Evolutionary conservation across 2,888 invertebrate species (phyloP).

Genomic region (Rhaphigaster nebulosa): DNA sequence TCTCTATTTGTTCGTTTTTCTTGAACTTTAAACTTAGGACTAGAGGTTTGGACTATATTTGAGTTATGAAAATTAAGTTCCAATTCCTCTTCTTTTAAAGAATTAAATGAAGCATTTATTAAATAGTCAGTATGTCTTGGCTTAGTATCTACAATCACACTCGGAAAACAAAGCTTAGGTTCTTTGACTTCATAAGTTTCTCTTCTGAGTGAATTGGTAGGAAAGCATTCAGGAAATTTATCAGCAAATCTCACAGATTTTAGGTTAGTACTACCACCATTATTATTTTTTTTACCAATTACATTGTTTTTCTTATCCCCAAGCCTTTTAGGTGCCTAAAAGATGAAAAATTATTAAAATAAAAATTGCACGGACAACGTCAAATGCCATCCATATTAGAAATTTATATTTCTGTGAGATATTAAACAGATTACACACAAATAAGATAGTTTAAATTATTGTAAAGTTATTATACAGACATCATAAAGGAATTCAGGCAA

Average conservation of each 20-base stretch:
- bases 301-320: neutral
- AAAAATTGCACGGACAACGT: neutral
- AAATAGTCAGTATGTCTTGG: neutral
- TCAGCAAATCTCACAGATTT: constrained; percentile 29
- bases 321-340: neutral
- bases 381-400: neutral
- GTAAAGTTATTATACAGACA: neutral
- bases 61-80: neutral
- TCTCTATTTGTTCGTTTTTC: constrained; percentile 20
- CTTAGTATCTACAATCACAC: neutral
- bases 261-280: neutral
- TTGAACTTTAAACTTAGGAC: constrained; percentile 30
- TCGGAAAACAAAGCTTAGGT: constrained; percentile 30
- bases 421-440: neutral
- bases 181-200: constrained; percentile 55
- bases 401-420: neutral
- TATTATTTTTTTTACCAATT: neutral
- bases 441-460: neutral
- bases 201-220: constrained; percentile 38
- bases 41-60: neutral
- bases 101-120: neutral
- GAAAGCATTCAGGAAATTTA: constrained; percentile 18
- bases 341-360: neutral
- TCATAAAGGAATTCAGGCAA: neutral
- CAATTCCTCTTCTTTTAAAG: constrained; percentile 40